Evolutionary conservation across 1,140 invertebrate genomes (phyloP).

Genomic region (Procambarus virginalis): DNA sequence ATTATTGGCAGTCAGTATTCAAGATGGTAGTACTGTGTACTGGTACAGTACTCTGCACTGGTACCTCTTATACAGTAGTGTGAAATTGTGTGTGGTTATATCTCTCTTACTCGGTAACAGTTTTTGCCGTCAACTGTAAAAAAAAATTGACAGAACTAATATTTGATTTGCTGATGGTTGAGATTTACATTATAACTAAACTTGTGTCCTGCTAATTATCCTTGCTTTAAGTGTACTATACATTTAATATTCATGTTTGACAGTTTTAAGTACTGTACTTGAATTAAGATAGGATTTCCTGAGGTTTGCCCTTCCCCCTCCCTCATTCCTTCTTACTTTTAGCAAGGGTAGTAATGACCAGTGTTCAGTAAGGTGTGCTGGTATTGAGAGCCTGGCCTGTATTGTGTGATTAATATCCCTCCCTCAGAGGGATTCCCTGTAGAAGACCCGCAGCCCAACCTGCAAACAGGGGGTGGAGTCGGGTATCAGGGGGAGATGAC

Average conservation of each 20-base stretch:
- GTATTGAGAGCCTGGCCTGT: not conserved
- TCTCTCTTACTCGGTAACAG: constrained; percentile 8
- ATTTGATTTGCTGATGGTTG: not conserved
- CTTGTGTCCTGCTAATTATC: constrained; percentile 1
- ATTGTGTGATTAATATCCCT: constrained; percentile 16
- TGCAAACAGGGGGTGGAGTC: constrained; percentile 41
- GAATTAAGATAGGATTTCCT: not conserved
- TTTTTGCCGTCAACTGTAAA: constrained; percentile 8
- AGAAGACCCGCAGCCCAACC: constrained; percentile 43
- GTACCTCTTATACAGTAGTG: not conserved
- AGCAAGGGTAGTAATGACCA: not conserved
- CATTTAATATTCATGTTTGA: not conserved
- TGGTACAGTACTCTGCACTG: not conserved
- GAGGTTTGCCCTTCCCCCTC: not conserved
- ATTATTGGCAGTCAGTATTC: constrained; percentile 27
- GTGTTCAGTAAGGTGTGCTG: constrained; percentile 27
- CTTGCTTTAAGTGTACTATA: not conserved
- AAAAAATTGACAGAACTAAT: not conserved
- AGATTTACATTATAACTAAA: not conserved
- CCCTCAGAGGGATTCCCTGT: constrained; percentile 57
- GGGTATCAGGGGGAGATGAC: constrained; percentile 22
- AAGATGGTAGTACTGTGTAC: constrained; percentile 15
- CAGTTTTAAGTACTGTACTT: not conserved
- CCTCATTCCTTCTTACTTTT: not conserved
- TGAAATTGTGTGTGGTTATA: constrained; percentile 4